phyloP scores from a whole-genome alignment of 2,797 vertebrate genomes.

The Sciurus carolinensis region DNA sequence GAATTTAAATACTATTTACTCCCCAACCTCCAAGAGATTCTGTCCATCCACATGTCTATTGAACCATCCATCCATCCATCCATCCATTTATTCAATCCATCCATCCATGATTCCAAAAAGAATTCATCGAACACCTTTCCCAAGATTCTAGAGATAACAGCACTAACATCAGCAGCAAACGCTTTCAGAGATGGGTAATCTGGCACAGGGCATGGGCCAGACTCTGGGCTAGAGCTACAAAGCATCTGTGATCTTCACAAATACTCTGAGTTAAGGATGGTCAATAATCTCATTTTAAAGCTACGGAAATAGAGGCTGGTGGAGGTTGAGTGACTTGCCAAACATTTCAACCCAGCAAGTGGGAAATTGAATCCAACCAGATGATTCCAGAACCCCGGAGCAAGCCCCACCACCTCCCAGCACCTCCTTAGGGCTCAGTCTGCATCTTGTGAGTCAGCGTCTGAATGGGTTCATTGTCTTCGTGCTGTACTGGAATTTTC shows the following conservation, averaged over 20 bases:
- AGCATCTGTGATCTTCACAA: not conserved
- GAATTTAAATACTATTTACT: conserved; percentile 1
- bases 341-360: not conserved
- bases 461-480: not conserved
- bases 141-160: not conserved
- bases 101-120: not conserved
- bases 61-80: not conserved
- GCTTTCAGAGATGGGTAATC: not conserved
- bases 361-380: not conserved
- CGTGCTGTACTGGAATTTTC: not conserved
- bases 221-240: not conserved
- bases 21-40: conserved; percentile 6
- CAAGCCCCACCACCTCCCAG: no score
- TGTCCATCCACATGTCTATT: not conserved
- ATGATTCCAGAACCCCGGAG: not conserved
- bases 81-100: not conserved
- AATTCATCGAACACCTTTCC: conserved; percentile 43
- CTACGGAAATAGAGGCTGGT: not conserved
- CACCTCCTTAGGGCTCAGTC: not conserved
- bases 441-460: not conserved
- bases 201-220: not conserved
- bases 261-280: not conserved
- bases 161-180: not conserved
- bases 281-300: not conserved
- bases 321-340: not conserved